phyloP scores from a whole-genome alignment of 1,140 invertebrate species.

The Phthorimaea operculella region DNA sequence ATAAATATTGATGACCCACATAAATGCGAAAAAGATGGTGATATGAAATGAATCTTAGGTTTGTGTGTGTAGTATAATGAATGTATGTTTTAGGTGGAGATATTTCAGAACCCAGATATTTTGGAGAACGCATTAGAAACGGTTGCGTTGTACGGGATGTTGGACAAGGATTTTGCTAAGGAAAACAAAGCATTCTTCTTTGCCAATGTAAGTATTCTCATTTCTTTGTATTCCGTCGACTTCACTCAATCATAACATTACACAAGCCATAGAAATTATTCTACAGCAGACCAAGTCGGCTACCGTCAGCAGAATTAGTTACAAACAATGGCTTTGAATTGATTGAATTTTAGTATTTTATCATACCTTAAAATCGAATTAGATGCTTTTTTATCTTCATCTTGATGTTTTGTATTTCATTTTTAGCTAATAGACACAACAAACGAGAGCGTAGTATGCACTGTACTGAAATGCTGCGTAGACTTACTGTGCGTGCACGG shows the following conservation, averaged over 20 bases:
- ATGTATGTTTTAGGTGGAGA: constrained; percentile 37
- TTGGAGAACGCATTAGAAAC: constrained; percentile 57
- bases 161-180: constrained; percentile 58
- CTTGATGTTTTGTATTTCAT: not conserved
- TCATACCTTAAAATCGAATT: too few relatives aligned
- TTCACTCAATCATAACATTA: too few relatives aligned
- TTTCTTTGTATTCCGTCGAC: too few relatives aligned
- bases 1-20: constrained; percentile 4
- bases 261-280: too few relatives aligned
- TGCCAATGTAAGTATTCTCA: constrained; percentile 49
- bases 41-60: too few relatives aligned
- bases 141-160: constrained; percentile 58
- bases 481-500: constrained; percentile 60
- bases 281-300: too few relatives aligned
- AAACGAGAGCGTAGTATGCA: constrained; percentile 44
- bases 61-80: too few relatives aligned
- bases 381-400: too few relatives aligned
- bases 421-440: constrained; percentile 42
- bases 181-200: constrained; percentile 65
- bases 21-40: too few relatives aligned
- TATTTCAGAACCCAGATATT: constrained; percentile 56
- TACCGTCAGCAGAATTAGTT: too few relatives aligned
- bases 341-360: too few relatives aligned
- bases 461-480: constrained; percentile 48
- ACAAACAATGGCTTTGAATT: too few relatives aligned